Base-by-base conservation (phyloP, 2,888 invertebrate species). In the Drosophila nigritarsus region DNA sequence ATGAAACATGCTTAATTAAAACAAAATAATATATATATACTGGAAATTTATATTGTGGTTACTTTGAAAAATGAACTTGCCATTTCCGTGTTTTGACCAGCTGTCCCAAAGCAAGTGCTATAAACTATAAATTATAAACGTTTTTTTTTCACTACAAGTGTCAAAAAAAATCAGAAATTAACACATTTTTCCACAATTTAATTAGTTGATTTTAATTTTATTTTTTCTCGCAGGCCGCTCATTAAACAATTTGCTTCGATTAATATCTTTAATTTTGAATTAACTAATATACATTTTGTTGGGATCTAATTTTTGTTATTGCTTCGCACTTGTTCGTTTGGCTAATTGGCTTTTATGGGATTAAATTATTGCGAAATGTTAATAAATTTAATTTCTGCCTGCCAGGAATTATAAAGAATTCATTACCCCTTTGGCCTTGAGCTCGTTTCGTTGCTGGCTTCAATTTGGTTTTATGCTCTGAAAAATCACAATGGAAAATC, bases 281-380 rank as follows among this genome's bases (percentile, higher is more conserved):
- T 49, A 38, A 38, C 45, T 36, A 29, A 40, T 30, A 56, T 60
- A 51, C 58, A 18, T 51, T 72, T 65, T n/a, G 34, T 24, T 29
- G 34, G 30, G 18, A 42, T 60, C 51, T 68, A 73, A 81, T 83
- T 68, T 72, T 56, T 60, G 65, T 55, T 58, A 59, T 54, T 60
- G 65, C 54, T 64, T 73, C 61, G 73, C 75, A 80, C 75, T 66
- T 72, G 49, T 32, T 32, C 59, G 20, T 59, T 29, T 53, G 56
- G 60, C 82, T 85, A 85, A 87, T 85, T 85, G 78, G 70, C 82
- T 75, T 69, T 83, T 71, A 70, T 42, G 60, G 59, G 73, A 40
- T 81, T 71, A 83, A 73, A 75, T 54, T 75, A 80, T 87, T 70
- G 79, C 61, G 24, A 65, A 82, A 64, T 69, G 54, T 59, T 72